Base-by-base conservation (phyloP, 1,140 invertebrate genomes). In the Philotrypesis tridentata region DNA sequence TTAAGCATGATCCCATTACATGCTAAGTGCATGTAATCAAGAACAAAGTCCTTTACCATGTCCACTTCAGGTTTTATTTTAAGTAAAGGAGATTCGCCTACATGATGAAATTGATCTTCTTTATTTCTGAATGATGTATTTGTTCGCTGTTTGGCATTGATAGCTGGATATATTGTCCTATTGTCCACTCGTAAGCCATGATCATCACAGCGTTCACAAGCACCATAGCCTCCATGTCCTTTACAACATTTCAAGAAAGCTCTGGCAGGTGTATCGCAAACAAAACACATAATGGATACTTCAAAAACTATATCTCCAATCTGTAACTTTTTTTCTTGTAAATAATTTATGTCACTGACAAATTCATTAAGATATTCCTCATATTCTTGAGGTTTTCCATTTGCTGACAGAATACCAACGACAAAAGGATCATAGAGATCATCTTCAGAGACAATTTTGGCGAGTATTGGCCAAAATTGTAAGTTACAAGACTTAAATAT, bases 241-340 rank as follows among this genome's bases (percentile, higher is more conserved):
- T 85, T 85, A 1, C 31, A 61, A 23, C 71, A 48, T 75, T 84
- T 84, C 6, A 79, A 7, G 14, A 83, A 85, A 9, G 84, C 12
- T 23, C 82, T 25, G 0, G 82, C 80, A n/a, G 84, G 84, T 23
- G 76, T 82, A 78, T 84, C 84, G 27, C 82, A 84, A 6, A 85
- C 83, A 27, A 85, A 84, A 71, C 63, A 82, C 23, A 84, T 55
- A 7, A 84, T 80, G 68, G 27, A 40, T 0, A 83, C 27, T 61
- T 43, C 29, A 75, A 79, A 84, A 9, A 37, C 31, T 74, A 65
- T 70, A 65, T 63, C 71, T 25, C 68, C 31, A 31, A 85, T 84
- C 7, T 48, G 11, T 11, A 79, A n/a, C n/a, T 80, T 83, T 61
- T 79, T 78, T n/a, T 31, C 21, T 27, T 31, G 67, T 23, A 84